Evolutionary conservation across 2,797 vertebrate genomes (phyloP), one percentile per base, ranked within the genome.

Genomic region (Micrastur ruficollis): DNA sequence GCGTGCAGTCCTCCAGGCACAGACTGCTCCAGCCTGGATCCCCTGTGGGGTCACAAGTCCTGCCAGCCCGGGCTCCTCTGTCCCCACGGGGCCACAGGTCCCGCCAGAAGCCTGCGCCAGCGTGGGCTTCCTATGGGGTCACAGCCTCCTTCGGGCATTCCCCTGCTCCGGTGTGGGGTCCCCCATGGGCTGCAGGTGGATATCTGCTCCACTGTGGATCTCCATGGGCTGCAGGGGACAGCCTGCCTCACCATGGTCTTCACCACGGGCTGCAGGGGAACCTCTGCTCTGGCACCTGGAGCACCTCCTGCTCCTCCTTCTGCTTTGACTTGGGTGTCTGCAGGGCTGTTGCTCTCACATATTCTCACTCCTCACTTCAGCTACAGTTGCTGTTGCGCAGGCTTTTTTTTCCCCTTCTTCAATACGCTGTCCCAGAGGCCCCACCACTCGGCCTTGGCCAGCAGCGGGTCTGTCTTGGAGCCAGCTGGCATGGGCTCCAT

Each of bases 321-420:
- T 49, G 14, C 42, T 21, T 11, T 55, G 58, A 32, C 40, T 11
- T 72, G 6, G 15, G 11, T 1, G 6, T 34, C 52, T 53, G 14
- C 14, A 49, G 40, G 31, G 34, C 3, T 71, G 25, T 66, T 66
- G 42, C 16, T 42, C 59, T 27, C 7, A 61, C 25, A 10, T 46
- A 26, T 27, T 50, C 15, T 66, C 31, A 36, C 21, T 42, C 68
- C 12, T 49, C 27, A 59, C 47, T 76, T 25, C 47, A 8, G 10
- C 21, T 55, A 32, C 29, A 34, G 17, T 56, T 55, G 50, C 6
- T 4, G 17, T 23, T 16, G 42, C 16, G 15, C 42, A 42, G 42
- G 42, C 15, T 23, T 67, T 31, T 31, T 0, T 3, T 1, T 3
- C 4, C 2, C 1, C 26, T 67, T 71, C 21, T 34, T 29, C 70